These are phyloP conservation scores for Eptatretus atami DNA, from an alignment of 2,797 vertebrate genomes.

Conservation along the genomic window DNA sequence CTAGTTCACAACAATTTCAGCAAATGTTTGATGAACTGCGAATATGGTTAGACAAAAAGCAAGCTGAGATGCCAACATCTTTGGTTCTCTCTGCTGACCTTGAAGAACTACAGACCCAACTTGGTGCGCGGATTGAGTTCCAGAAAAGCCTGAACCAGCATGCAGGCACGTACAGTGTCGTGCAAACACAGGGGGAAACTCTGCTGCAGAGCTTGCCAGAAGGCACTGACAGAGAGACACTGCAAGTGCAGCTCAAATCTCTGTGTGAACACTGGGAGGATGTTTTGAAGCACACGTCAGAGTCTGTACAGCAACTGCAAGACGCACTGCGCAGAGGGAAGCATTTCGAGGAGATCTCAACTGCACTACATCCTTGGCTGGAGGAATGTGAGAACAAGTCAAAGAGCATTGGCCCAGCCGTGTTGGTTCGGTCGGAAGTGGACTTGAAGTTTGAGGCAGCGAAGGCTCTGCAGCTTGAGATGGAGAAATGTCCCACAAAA, in stretches of 20 bases:
- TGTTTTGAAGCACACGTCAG: constrained; percentile 26
- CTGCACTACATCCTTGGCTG: constrained; percentile 47
- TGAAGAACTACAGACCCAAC: constrained; percentile 27
- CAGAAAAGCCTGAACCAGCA: constrained; percentile 54
- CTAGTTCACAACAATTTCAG: constrained; percentile 90
- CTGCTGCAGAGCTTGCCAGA: constrained; percentile 40
- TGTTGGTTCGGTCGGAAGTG: constrained; percentile 30
- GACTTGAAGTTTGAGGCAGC: constrained; percentile 40
- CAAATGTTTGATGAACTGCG: constrained; percentile 86
- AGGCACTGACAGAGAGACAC: constrained; percentile 34
- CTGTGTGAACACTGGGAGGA: constrained; percentile 54
- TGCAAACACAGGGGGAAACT: constrained; percentile 45
- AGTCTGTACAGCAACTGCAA: constrained; percentile 32
- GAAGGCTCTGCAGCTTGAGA: constrained; percentile 32
- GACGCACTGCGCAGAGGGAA: constrained; percentile 43
- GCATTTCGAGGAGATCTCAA: constrained; percentile 34
- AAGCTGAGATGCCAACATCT: constrained; percentile 19
- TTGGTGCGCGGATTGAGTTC: constrained; percentile 45
- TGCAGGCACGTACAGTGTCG: constrained; percentile 67
- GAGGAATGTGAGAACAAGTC: constrained; percentile 33
- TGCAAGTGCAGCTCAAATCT: constrained; percentile 33
- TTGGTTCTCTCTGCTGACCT: constrained; percentile 41
- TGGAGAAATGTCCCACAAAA: constrained; percentile 42
- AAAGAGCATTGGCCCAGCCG: constrained; percentile 23
- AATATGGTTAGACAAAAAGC: constrained; percentile 43